Evolutionary conservation across 2,888 invertebrate species (phyloP).

Genomic region (Polymixis flavicincta): DNA sequence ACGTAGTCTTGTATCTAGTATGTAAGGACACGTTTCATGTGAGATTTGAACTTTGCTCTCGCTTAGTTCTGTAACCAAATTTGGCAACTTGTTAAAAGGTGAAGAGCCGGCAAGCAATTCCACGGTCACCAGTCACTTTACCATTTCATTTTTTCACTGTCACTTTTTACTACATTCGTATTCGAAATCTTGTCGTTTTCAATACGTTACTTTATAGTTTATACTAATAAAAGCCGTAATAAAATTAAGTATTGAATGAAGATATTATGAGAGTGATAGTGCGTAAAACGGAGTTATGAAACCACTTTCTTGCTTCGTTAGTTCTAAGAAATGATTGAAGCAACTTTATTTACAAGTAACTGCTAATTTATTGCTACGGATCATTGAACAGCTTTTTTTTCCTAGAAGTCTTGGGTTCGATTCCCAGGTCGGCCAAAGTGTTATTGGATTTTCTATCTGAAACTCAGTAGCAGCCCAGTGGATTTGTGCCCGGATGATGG

Average conservation of each 20-base stretch:
- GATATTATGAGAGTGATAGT: constrained; percentile 12
- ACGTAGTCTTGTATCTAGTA: too few relatives aligned
- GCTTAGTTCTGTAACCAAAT: too few relatives aligned
- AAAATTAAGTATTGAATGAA: constrained; percentile 17
- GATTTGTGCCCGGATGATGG: too few relatives aligned
- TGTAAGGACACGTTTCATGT: too few relatives aligned
- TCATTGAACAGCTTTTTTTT: not conserved
- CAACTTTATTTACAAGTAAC: not conserved
- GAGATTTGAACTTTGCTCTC: too few relatives aligned
- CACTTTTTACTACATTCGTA: not conserved
- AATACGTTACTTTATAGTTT: not conserved
- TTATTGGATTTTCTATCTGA: too few relatives aligned
- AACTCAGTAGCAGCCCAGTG: too few relatives aligned
- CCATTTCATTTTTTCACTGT: not conserved
- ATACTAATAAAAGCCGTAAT: not conserved
- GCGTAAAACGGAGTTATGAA: constrained; percentile 34
- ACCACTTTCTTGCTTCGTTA: constrained; percentile 45
- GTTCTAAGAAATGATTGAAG: not conserved
- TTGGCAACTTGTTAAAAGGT: too few relatives aligned
- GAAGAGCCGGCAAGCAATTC: too few relatives aligned
- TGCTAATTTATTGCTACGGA: not conserved
- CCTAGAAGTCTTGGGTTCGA: too few relatives aligned
- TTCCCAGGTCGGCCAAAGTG: too few relatives aligned
- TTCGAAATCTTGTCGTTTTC: not conserved
- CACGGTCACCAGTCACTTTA: not conserved